phyloP scores from a whole-genome alignment of 53 echinoderm and acorn worm species.

The Hippasteria phrygiana region DNA sequence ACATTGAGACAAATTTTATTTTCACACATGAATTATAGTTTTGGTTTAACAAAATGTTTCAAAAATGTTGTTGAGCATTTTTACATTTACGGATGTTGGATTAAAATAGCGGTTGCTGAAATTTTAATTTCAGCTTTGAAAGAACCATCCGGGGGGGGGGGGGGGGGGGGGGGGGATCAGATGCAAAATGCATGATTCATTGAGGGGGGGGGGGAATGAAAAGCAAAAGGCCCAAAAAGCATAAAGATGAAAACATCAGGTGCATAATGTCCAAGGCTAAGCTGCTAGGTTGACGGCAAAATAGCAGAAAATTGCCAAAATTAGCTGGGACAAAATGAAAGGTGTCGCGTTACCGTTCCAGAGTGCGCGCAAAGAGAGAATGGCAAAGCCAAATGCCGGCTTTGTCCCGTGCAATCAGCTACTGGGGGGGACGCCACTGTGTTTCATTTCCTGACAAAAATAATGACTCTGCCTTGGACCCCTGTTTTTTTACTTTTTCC shows the following conservation, averaged over 20 bases:
- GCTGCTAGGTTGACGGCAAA: constrained; percentile 38
- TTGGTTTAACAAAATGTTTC: too few relatives aligned
- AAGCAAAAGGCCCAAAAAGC: not conserved
- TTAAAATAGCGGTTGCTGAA: too few relatives aligned
- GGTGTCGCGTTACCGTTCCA: constrained; percentile 60
- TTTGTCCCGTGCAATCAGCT: constrained; percentile 53
- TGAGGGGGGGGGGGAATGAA: too few relatives aligned
- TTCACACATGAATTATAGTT: too few relatives aligned
- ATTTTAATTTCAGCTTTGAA: too few relatives aligned
- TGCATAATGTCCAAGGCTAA: constrained; percentile 36
- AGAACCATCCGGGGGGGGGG: too few relatives aligned
- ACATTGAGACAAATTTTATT: too few relatives aligned
- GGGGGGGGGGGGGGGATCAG: too few relatives aligned
- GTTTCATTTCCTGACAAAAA: constrained; percentile 64
- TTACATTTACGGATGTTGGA: too few relatives aligned
- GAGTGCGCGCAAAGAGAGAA: constrained; percentile 54
- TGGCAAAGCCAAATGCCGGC: constrained; percentile 55
- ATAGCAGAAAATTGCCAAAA: constrained; percentile 69
- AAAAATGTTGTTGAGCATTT: too few relatives aligned
- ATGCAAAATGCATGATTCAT: too few relatives aligned
- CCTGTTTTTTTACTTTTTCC: not conserved
- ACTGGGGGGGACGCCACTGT: not conserved
- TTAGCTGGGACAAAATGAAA: constrained; percentile 63
- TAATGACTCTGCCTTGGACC: constrained; percentile 42
- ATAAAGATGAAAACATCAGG: not conserved